A percentile compares a stretch with the other conserved stretches of the same genome.
phyloP scores from a whole-genome alignment of 2,797 vertebrate species.

The Selene dorsalis region DNA sequence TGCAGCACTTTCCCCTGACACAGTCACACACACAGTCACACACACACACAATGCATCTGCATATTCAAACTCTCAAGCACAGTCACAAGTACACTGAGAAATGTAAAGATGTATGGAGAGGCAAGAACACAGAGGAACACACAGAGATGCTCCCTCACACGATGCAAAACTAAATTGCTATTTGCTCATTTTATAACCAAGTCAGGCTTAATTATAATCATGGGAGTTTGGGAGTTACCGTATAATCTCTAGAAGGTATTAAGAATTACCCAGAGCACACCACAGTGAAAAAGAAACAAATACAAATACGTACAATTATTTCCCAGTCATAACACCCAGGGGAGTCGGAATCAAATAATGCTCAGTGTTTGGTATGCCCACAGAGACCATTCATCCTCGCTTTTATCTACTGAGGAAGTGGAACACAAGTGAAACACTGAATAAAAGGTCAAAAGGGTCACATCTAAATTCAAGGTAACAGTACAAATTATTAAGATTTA shows the following conservation, averaged over 20 bases:
- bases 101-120: conserved; percentile 63
- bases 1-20: conserved; percentile 61
- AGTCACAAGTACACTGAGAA: conserved; percentile 61
- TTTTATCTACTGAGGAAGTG: conserved; percentile 75
- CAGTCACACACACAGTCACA: conserved; percentile 31
- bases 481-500: conserved; percentile 33
- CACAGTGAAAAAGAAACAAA: conserved; percentile 82
- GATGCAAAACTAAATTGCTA: conserved; percentile 84
- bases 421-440: conserved; percentile 58
- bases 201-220: conserved; percentile 86
- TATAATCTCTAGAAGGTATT: conserved; percentile 86
- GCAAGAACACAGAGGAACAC: conserved; percentile 64
- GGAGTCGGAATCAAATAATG: conserved; percentile 79
- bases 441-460: conserved; percentile 75
- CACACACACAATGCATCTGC: conserved; percentile 48
- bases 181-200: conserved; percentile 86
- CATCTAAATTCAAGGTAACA: conserved; percentile 52
- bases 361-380: conserved; percentile 75
- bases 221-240: conserved; percentile 85
- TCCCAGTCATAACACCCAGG: conserved; percentile 81
- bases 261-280: conserved; percentile 83
- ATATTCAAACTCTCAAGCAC: conserved; percentile 59
- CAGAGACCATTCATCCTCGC: conserved; percentile 77
- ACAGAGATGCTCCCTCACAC: conserved; percentile 82
- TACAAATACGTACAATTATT: conserved; percentile 84